Evolutionary conservation across 2,113 vertebrate species (phyloP).

Genomic region (Thalassarche chlororhynchos): DNA sequence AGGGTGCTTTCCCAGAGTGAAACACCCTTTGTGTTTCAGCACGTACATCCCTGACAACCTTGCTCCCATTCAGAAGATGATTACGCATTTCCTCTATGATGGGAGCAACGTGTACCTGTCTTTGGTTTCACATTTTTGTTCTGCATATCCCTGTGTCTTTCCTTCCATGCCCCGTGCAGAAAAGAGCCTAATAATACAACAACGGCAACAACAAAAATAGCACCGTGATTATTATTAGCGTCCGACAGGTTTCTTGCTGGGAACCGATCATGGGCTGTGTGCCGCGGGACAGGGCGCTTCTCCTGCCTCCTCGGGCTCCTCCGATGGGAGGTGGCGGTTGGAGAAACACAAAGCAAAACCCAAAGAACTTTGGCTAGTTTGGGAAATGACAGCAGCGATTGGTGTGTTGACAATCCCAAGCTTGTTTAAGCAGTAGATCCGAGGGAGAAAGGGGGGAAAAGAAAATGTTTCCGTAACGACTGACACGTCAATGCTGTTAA

Average conservation of each 20-base stretch:
- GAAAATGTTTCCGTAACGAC: constrained; percentile 58
- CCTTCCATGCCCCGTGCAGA: background rate
- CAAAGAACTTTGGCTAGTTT: background rate
- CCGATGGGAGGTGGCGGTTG: background rate
- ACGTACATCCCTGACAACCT: background rate
- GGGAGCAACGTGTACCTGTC: background rate
- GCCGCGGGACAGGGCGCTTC: background rate
- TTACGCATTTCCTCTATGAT: background rate
- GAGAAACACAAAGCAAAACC: background rate
- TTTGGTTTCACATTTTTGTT: background rate
- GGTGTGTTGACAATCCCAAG: background rate
- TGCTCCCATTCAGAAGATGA: background rate
- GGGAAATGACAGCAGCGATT: background rate
- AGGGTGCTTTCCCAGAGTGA: background rate
- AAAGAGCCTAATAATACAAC: background rate
- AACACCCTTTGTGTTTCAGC: background rate
- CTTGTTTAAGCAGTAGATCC: background rate
- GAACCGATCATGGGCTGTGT: background rate
- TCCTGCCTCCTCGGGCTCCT: background rate
- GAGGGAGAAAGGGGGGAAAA: background rate
- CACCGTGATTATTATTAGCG: background rate
- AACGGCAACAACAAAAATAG: background rate
- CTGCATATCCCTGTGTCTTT: background rate
- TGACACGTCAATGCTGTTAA: background rate
- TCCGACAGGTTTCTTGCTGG: background rate